phyloP scores from a whole-genome alignment of 2,113 vertebrate genomes.

The Carettochelys insculpta region DNA sequence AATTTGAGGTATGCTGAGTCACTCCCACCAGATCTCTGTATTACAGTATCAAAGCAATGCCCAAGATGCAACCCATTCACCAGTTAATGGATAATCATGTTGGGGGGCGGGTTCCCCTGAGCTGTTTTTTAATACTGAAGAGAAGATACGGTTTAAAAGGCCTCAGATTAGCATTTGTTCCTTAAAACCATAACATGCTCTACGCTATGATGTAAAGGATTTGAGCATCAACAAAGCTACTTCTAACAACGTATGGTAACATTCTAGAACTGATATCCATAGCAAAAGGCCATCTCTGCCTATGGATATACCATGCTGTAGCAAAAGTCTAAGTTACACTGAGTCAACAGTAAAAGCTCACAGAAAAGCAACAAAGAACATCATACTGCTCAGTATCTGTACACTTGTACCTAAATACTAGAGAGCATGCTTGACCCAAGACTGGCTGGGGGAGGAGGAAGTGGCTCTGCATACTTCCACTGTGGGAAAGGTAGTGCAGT shows the following conservation, averaged over 20 bases:
- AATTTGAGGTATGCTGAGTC: not conserved
- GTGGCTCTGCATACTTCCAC: too few relatives aligned
- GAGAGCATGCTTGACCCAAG: too few relatives aligned
- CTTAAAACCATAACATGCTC: not conserved
- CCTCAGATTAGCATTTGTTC: not conserved
- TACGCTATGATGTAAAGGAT: accelerated
- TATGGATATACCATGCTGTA: not conserved
- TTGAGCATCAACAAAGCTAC: accelerated
- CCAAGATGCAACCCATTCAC: not conserved
- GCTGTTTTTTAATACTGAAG: not conserved
- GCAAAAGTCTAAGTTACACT: not conserved
- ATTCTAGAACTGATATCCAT: accelerated
- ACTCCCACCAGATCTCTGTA: not conserved
- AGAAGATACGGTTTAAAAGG: not conserved
- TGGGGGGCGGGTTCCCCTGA: not conserved
- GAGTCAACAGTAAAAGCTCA: not conserved
- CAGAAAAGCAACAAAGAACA: not conserved
- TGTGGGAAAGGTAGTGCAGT: too few relatives aligned
- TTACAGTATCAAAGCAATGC: not conserved
- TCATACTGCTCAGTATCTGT: accelerated
- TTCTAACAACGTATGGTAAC: accelerated
- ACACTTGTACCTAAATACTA: too few relatives aligned
- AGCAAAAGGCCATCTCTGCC: not conserved
- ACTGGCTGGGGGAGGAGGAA: too few relatives aligned
- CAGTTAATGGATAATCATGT: not conserved